Evolutionary conservation across 2,113 vertebrate genomes (phyloP).

Genomic region (Litocranius walleri): DNA sequence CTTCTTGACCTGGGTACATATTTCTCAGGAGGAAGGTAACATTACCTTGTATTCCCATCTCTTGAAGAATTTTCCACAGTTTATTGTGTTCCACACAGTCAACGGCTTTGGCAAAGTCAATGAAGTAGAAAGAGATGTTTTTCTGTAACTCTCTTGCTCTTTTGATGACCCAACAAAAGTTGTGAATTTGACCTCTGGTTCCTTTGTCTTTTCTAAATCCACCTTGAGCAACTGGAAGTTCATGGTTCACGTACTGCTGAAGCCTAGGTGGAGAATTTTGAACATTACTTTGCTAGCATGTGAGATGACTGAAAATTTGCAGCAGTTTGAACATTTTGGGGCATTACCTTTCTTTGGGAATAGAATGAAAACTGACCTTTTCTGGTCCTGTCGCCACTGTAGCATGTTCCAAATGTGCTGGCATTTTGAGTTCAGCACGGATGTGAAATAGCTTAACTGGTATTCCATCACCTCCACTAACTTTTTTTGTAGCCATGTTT

Average conservation of each 20-base stretch:
- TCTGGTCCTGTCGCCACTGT: background rate
- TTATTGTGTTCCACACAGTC: background rate
- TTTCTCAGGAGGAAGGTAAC: background rate
- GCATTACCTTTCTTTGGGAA: background rate
- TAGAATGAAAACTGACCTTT: background rate
- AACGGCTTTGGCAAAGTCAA: accelerated
- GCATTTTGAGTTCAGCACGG: background rate
- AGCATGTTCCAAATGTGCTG: background rate
- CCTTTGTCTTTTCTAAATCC: background rate
- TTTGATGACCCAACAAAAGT: background rate
- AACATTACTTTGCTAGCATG: background rate
- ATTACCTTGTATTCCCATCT: background rate
- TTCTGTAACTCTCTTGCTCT: background rate
- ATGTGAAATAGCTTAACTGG: background rate
- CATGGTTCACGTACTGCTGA: background rate
- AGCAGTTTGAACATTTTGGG: background rate
- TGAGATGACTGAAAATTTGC: background rate
- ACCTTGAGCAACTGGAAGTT: background rate
- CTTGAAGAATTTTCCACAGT: background rate
- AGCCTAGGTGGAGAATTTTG: background rate
- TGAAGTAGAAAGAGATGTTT: background rate
- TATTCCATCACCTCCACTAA: background rate
- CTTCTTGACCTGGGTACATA: background rate
- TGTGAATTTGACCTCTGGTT: background rate
- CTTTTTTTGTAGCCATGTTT: background rate